Base-by-base conservation (phyloP, 2,888 invertebrate genomes). In the Chrysomela aeneicollis region DNA sequence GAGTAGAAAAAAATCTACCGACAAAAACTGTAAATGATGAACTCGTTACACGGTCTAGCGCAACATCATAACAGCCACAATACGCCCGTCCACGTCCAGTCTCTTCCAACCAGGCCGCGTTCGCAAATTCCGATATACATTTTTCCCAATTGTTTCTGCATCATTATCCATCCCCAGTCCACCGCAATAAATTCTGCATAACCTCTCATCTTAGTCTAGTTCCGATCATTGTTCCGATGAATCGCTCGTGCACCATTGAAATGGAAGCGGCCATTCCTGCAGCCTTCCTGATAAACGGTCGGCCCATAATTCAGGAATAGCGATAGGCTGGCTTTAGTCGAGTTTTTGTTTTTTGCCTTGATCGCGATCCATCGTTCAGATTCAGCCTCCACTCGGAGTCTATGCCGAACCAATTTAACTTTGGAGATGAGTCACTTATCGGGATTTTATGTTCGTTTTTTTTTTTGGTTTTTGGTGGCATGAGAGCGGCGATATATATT, bases 231-330 rank as follows among this genome's bases (percentile, higher is more conserved):
- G 42, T 42, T 42, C 42, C n/a, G 15, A 42, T 26, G 26, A n/a
- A n/a, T 42, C 15, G 15, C 6, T 26, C 26, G 26, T 26, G 26
- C 3, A 26, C 42, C 42, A 42, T 42, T 3, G 42, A 15, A 42
- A 42, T 15, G 42, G 6, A 42, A 42, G 6, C 42, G 42, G 15
- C 42, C 42, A 42, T 42, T 42, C 3, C 42, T 42, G 42, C 42
- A 15, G 12, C 42, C 15, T 15, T 2, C 9, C 42, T 42, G 42
- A 42, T 42, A 74, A 75, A 73, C 74, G 71, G 69, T 66, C 51
- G 70, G 62, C 63, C 71, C 67, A 74, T 74, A 72, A 72, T 73
- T 73, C 73, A 71, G 63, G 54, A 66, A 71, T 71, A 70, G 71
- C 67, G 71, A 68, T 67, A 59, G 68, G 64, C 66, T 68, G n/a